phyloP scores from a whole-genome alignment of 1,140 invertebrate species.

The Drosophila trapezifrons region DNA sequence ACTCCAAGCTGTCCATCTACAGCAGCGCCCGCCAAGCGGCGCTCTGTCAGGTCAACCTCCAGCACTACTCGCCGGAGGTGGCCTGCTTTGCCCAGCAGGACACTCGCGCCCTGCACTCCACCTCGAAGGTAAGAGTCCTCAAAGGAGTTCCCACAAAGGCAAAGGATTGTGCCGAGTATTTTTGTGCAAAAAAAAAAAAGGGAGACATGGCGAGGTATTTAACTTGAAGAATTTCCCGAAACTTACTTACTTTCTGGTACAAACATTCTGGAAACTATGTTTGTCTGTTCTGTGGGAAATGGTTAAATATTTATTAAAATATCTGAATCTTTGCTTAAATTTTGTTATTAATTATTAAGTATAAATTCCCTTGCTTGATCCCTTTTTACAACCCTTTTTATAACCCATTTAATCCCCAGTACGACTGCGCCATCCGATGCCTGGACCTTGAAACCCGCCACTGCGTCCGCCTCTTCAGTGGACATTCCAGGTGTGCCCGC shows the following conservation, averaged over 20 bases:
- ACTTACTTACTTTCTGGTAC: neutral
- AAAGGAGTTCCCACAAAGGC: neutral
- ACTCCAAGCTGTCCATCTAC: constrained; percentile 27
- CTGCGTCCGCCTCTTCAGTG: constrained; percentile 27
- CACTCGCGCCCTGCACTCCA: constrained; percentile 39
- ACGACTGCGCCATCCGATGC: constrained; percentile 35
- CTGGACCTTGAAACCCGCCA: constrained; percentile 26
- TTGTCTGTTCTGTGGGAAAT: neutral
- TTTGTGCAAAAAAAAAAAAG: neutral
- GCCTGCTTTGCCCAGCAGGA: constrained; percentile 43
- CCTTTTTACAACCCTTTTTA: too few relatives aligned
- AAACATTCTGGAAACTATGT: neutral
- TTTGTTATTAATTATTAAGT: too few relatives aligned
- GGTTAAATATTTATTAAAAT: too few relatives aligned
- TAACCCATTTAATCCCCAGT: neutral
- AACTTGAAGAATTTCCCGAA: constrained; percentile 1
- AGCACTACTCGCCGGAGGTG: constrained; percentile 35
- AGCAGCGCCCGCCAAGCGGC: constrained; percentile 12
- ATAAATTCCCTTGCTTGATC: too few relatives aligned
- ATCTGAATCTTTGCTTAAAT: too few relatives aligned
- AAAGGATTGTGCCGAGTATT: neutral
- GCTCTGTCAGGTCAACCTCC: constrained; percentile 34
- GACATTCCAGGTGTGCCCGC: constrained; percentile 5
- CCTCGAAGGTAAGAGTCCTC: constrained; percentile 39
- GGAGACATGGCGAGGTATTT: neutral